These are phyloP conservation scores for Pelodytes ibericus DNA, from an alignment of 2,797 vertebrate species.

Conservation along the genomic window DNA sequence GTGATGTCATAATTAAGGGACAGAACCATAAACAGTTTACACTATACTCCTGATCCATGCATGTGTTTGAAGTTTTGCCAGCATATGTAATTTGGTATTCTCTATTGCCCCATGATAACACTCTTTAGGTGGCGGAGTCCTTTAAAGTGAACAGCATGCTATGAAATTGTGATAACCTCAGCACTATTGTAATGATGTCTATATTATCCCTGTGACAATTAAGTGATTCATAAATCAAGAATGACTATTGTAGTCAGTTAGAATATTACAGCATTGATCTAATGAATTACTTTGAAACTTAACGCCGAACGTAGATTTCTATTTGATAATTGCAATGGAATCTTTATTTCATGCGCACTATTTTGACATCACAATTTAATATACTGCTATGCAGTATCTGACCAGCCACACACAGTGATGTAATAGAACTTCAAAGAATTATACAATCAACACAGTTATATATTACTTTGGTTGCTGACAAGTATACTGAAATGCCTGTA, in stretches of 20 bases:
- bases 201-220: not conserved
- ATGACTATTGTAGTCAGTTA: conserved; percentile 22
- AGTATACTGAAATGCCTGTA: too few relatives aligned
- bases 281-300: not conserved
- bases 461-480: not conserved
- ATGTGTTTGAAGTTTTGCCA: too few relatives aligned
- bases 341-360: not conserved
- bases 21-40: too few relatives aligned
- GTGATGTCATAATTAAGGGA: too few relatives aligned
- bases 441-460: not conserved
- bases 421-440: not conserved
- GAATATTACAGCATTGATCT: conserved; percentile 25
- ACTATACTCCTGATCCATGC: too few relatives aligned
- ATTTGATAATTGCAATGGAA: conserved; percentile 13
- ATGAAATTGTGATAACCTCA: not conserved
- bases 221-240: not conserved
- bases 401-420: not conserved
- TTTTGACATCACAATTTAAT: not conserved
- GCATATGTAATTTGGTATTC: too few relatives aligned
- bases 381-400: not conserved
- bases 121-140: too few relatives aligned
- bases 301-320: conserved; percentile 13
- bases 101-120: too few relatives aligned
- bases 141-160: too few relatives aligned
- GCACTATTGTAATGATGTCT: not conserved